Conservation (phyloP, 2,888 invertebrate species). For the Drosophila meridionalis region DNA sequence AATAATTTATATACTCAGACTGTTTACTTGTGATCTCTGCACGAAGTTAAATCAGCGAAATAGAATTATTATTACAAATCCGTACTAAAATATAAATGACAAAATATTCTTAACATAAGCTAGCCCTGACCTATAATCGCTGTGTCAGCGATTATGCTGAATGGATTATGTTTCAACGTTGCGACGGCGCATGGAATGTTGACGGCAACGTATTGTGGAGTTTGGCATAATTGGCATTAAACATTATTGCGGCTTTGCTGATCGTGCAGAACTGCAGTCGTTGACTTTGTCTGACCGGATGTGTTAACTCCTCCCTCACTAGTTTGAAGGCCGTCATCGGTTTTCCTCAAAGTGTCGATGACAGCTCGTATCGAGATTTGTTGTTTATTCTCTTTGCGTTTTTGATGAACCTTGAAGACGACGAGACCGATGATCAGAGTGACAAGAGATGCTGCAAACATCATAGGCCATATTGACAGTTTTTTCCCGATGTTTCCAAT, state of each 20-base stretch:
- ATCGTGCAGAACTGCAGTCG: background rate
- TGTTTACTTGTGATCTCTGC: no score
- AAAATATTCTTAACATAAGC: background rate
- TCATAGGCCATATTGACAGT: no score
- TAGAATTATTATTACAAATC: background rate
- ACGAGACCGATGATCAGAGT: no score
- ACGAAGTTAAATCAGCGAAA: no score
- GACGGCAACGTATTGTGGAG: background rate
- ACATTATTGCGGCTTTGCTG: background rate
- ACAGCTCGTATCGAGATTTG: background rate
- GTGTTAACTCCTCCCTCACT: background rate
- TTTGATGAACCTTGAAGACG: no score
- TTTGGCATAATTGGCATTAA: background rate
- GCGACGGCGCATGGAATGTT: background rate
- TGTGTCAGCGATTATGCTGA: background rate
- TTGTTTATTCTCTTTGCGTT: no score
- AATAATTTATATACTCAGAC: no score
- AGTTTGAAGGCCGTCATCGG: background rate
- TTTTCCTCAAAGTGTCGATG: background rate
- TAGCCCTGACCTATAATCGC: conserved; percentile 2
- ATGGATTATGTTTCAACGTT: background rate
- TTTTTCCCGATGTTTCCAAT: no score
- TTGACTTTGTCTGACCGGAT: background rate
- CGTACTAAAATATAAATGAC: background rate
- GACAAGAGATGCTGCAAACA: no score